A percentile compares a stretch with the other conserved stretches of the same genome.
Evolutionary conservation across 2,797 vertebrate genomes (phyloP).

Genomic region (Centropyge bicolor): DNA sequence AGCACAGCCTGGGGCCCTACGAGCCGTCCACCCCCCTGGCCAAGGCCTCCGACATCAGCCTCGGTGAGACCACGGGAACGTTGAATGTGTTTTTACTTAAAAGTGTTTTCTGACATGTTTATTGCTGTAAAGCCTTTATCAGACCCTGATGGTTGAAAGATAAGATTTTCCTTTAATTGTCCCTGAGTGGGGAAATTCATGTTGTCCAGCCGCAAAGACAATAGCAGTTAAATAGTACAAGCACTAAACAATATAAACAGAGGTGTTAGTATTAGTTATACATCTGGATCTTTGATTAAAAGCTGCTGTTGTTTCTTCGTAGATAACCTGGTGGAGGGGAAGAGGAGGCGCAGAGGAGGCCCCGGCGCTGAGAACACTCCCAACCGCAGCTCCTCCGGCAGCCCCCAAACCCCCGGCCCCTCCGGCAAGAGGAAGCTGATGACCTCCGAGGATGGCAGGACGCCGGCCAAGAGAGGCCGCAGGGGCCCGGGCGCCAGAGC

Average conservation of each 20-base stretch:
- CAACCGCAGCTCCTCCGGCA: constrained; percentile 80
- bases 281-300: too few relatives aligned
- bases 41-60: constrained; percentile 97
- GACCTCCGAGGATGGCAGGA: constrained; percentile 84
- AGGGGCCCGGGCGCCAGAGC: constrained; percentile 84
- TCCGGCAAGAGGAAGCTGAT: constrained; percentile 93
- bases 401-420: constrained; percentile 81
- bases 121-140: background rate
- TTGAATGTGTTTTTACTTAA: too few relatives aligned
- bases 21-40: constrained; percentile 89
- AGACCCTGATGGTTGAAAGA: background rate
- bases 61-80: constrained; percentile 87
- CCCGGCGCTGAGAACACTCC: constrained; percentile 71
- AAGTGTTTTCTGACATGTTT: too few relatives aligned
- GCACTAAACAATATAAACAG: too few relatives aligned
- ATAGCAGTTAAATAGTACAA: too few relatives aligned
- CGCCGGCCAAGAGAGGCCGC: constrained; percentile 93
- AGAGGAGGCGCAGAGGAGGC: constrained; percentile 90
- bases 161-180: too few relatives aligned
- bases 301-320: background rate
- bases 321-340: constrained; percentile 99
- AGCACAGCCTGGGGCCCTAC: constrained; percentile 94
- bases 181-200: too few relatives aligned
- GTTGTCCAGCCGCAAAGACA: too few relatives aligned
- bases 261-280: too few relatives aligned